Base-by-base conservation (phyloP, 2,888 invertebrate genomes). In the Thecophora atra region DNA sequence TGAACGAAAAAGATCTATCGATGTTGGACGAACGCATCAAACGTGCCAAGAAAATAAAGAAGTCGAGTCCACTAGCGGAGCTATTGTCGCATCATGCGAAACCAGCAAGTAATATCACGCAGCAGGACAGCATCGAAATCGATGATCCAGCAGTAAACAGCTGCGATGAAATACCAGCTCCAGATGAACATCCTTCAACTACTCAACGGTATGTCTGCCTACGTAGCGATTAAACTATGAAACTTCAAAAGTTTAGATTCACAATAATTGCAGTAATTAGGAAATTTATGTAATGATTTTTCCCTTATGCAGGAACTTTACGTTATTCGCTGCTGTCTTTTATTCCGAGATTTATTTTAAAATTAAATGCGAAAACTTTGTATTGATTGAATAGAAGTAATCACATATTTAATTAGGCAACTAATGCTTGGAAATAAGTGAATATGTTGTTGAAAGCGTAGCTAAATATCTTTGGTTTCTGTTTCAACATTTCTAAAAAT, bases 1-100 rank as follows among this genome's bases (percentile, higher is more conserved):
- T 96, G 81, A 94, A 93, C 1, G 98, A 98, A 84, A 99, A 99
- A 87, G 99, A 99, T 83, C 90, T 94, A 82, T 95, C 96, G 0
- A 89, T 98, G 79, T 87, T 99, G 64, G 98, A 99, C 81, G 99
- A 99, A 87, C 91, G 99, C 63, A 98, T 99, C 72, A 98, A 98
- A 84, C 90, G 99, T 30, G 93, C 96, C 1, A 91, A 92, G 74
- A 93, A 94, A 84, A 84, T 89, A 87, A 78, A 91, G 82, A 82
- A 88, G 81, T 81, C 89, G 86, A 76, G 80, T 21, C 76, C 80
- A 1, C 77, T 78, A 63, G 68, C 76, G 28, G 69, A 88, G 81
- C 30, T 44, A 3, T 76, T 75, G 54, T 19, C 64, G n/a, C 73
- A 68, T 58, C 62, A 47, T 30, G 69, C 54, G 13, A 76, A 76